These are phyloP conservation scores for Pinctada fucata DNA, from an alignment of 2,888 invertebrate genomes.

Conservation along the genomic window DNA sequence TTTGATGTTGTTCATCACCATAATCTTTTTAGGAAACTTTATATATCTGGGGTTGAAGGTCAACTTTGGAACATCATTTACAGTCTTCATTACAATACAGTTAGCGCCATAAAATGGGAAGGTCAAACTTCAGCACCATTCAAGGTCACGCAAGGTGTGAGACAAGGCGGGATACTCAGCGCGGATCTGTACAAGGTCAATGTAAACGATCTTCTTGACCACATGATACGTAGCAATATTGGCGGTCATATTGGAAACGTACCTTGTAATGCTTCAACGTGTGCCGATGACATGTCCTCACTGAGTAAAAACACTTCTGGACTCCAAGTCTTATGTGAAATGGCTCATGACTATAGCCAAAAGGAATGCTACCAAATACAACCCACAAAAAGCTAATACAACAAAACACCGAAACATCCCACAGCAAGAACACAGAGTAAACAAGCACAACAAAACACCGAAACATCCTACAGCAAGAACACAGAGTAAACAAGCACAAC, in stretches of 20 bases:
- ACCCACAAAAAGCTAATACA: slow-evolving; percentile 13
- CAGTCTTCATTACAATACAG: not conserved
- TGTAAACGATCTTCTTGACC: slow-evolving; percentile 18
- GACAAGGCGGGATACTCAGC: slow-evolving; percentile 18
- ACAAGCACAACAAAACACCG: too few species aligned
- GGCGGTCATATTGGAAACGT: not conserved
- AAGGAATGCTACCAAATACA: slow-evolving; percentile 3
- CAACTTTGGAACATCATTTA: slow-evolving; percentile 8
- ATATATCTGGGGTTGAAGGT: slow-evolving; percentile 4
- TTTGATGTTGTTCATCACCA: slow-evolving; percentile 22
- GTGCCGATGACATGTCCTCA: slow-evolving; percentile 10
- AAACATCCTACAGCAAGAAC: too few species aligned
- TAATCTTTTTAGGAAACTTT: slow-evolving; percentile 24
- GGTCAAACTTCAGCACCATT: slow-evolving; percentile 5
- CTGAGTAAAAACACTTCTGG: not conserved
- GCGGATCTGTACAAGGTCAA: slow-evolving; percentile 20
- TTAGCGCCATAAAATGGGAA: slow-evolving; percentile 9
- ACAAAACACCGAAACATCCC: too few species aligned
- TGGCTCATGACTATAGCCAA: slow-evolving; percentile 5
- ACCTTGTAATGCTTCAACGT: slow-evolving; percentile 1
- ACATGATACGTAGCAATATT: not conserved
- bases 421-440: too few species aligned
- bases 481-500: too few species aligned
- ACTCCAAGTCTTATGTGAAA: not conserved
- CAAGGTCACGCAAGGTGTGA: slow-evolving; percentile 3